Base-by-base conservation (phyloP, 2,113 vertebrate genomes). In the Alces alces region DNA sequence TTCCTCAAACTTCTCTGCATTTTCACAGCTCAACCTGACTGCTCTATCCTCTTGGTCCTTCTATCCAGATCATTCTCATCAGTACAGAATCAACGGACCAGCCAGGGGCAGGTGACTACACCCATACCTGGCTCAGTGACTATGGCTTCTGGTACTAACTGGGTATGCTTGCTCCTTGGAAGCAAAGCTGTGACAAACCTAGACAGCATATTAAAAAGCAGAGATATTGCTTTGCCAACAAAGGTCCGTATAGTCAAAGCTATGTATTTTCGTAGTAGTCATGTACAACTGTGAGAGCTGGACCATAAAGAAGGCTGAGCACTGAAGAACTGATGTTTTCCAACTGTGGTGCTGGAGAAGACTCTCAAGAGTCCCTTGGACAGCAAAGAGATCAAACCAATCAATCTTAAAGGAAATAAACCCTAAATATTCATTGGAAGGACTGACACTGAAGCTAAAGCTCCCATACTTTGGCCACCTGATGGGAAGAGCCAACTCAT, bases 71-170 rank as follows among this genome's bases (percentile, higher is more conserved):
- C 27, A 5, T 27, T 36, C 92, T 79, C 13, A 0, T 12, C n/a
- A 17, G 57, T 0, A 3, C 8, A 8, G 52, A 21, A 21, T 25
- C 1, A 28, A 19, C 0, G 47, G 52, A 23, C n/a, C 25, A 7
- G 23, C 7, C 6, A 0, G 52, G 61, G 47, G 14, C 73, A 45
- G 45, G 45, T 6, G 54, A 13, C 39, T 6, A 9, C n/a, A 39
- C n/a, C 16, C 50, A 30, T 4, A 1, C 52, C 11, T 5, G 80
- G 52, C 33, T 79, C 33, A 14, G 5, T 7, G 85, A 61, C 60
- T 2, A 21, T 23, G n/a, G 52, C 43, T 92, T 13, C 55, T 1
- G 28, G 60, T 39, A 52, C 79, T 52, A 15, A 6, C 25, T 30
- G 58, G 60, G 9, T 10, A 4, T 10, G 36, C 70, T 27, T 76